phyloP scores from a whole-genome alignment of 2,888 invertebrate species.

The Epinotia bilunana region DNA sequence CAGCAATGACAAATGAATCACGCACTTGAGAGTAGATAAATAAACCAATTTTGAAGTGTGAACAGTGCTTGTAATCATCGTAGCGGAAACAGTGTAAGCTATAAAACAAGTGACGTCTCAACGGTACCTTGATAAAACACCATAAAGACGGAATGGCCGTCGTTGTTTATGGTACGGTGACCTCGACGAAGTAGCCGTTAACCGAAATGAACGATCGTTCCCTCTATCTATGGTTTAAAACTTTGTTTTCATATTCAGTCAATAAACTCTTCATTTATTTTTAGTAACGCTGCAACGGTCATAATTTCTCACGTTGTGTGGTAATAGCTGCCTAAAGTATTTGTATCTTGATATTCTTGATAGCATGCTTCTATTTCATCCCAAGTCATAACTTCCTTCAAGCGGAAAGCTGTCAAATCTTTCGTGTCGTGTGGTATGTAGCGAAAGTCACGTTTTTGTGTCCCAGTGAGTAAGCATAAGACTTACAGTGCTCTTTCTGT shows the following conservation, averaged over 20 bases:
- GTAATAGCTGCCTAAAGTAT: conserved; percentile 20
- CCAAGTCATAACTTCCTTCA: conserved; percentile 13
- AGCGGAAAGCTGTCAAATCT: conserved; percentile 26
- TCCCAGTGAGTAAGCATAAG: conserved; percentile 5
- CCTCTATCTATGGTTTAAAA: conserved; percentile 30
- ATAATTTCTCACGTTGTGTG: conserved; percentile 26
- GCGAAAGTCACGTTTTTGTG: conserved; percentile 29
- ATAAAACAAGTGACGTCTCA: conserved; percentile 65
- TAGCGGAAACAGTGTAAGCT: conserved; percentile 58
- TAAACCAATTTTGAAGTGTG: conserved; percentile 40
- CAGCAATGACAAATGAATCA: conserved; percentile 11
- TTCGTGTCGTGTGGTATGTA: conserved; percentile 22
- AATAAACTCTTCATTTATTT: conserved; percentile 36
- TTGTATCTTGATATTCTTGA: not conserved
- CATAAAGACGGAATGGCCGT: conserved; percentile 67
- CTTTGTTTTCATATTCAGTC: conserved; percentile 36
- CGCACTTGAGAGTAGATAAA: conserved; percentile 39
- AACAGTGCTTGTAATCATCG: conserved; percentile 47
- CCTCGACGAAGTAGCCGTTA: conserved; percentile 66
- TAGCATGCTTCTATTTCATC: conserved; percentile 15
- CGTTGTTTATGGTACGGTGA: conserved; percentile 69
- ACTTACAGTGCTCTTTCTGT: conserved; percentile 7
- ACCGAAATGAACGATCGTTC: conserved; percentile 63
- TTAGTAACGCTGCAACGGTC: conserved; percentile 13
- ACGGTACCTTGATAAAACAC: conserved; percentile 75